Evolutionary conservation across 2,113 vertebrate genomes (phyloP), one percentile per base, ranked within the genome.

Genomic region (Caloenas nicobarica): DNA sequence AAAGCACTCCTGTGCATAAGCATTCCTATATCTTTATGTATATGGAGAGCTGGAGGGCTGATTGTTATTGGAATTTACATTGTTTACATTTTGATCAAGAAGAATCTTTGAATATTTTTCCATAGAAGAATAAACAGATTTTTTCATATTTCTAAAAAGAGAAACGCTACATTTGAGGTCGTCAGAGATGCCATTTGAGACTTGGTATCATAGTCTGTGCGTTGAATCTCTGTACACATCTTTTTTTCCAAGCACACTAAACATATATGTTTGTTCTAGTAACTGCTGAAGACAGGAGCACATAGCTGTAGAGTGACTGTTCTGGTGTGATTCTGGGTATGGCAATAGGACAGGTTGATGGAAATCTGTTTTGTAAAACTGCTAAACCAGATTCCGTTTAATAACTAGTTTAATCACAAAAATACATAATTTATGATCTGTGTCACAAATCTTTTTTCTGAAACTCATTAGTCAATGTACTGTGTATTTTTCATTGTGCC

Each of bases 401-500:
- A 78, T 69, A 79, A 38, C 26, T 79, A 80, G 8, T 34, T 48
- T 50, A n/a, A 78, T 78, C 40, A 28, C 5, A 54, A 57, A 58
- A 65, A 58, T 22, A 36, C 1, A 0, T 70, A 36, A 65, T 86
- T 69, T 44, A 33, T 60, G 40, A 19, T 77, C 24, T 0, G 0
- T 36, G 13, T 60, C 31, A 68, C 28, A 66, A 46, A 13, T 21
- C 6, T n/a, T 78, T 29, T 68, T 70, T n/a, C 65, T 81, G 57
- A 86, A 86, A 76, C 31, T 38, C 29, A 17, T 5, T 53, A 42
- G 40, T 28, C 0, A 2, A 61, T n/a, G 23, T 42, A 7, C 31
- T 81, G 5, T 22, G 6, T 61, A 17, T 36, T 81, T 71, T 76
- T 58, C 2, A 1, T 53, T 38, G 64, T 57, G 58, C 33, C 31